Base-by-base conservation (phyloP, 2,113 vertebrate species). In the Micromys minutus region DNA sequence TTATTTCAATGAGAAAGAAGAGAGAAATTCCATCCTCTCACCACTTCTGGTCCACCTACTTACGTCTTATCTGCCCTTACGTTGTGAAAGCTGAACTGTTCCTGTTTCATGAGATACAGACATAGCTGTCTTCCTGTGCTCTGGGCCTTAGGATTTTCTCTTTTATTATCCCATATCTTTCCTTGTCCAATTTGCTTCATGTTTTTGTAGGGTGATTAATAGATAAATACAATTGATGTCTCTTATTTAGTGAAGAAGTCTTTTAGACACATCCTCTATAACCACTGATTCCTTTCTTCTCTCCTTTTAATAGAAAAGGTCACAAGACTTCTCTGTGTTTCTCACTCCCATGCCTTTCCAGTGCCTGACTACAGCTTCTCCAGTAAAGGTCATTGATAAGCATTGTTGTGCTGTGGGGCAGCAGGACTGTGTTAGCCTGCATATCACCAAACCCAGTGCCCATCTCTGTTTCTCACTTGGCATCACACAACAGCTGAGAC, bases 301-400 rank as follows among this genome's bases (percentile, higher is more conserved):
- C 6, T 86, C 21, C 88, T 94, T 85, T 85, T 63, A 63, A 39
- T 34, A 69, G 47, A 63, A 79, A 95, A 93, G 86, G 59, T 94
- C 3, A 4, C 65, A 89, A 65, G 45, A 89, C 72, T 52, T 50
- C 45, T 90, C 21, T 65, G 6, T 77, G 63, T 89, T 69, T 94
- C 9, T 19, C 80, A 13, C 81, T 5, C 24, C 7, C 7, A 24
- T 50, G 79, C 19, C 79, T 86, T 50, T 69, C 34, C 93, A 50
- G 57, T 34, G 47, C 79, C 61, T 96, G 86, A 75, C 71, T 87
- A 69, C 76, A 57, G 91, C 63, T 50, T 47, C 15, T 75, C 22
- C 50, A 88, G 0, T 17, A 63, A n/a, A 83, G 11, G 34, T 21
- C 67, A 57, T 39, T 79, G 24, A 26, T 5, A 7, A 5, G 85